Evolutionary conservation across 92 coral and sea anemone genomes (phyloP), one percentile per base, ranked within the genome.

Genomic region (Actinostola sp.): DNA sequence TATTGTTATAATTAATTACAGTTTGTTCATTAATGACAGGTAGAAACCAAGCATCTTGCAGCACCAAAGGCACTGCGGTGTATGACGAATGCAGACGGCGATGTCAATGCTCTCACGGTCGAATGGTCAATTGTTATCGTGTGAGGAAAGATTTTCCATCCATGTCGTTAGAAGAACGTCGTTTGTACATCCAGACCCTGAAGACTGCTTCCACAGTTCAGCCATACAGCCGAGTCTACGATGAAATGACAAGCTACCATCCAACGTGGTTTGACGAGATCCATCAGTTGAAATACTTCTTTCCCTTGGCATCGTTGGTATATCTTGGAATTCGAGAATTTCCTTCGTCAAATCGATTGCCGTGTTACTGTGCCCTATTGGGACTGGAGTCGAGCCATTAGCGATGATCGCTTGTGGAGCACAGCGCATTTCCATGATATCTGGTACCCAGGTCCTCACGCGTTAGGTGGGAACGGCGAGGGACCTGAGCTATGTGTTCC

Each of bases 281-380:
- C 14, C 93, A 92, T 56, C 82, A 76, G 10, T 76, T 65, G 42
- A 73, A 82, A 29, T 74, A 83, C 34, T 92, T 92, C 86, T 84
- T 92, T 61, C 60, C 92, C 97, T 0, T 92, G 97, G 97, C 97
- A 92, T 70, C 93, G 97, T 0, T 88, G 93, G 93, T 92, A 88
- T 75, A 42, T 89, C 16, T 66, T 89, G 20, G 32, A 67, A n/a
- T 92, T 92, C 63, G 97, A 92, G 65, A 92, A 92, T 52, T 67
- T 92, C 8, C 54, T 92, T 13, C 91, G 93, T 49, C 77, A 75
- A 70, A 70, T 82, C 12, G 97, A 92, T 39, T 80, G 91, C 13
- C 97, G 97, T 12, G 86, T 88, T 31, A 92, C 93, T 2, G 84
- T 92, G 19, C 97, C 97, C 8, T 92, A 85, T 49, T 92, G 97